These are phyloP conservation scores for Hoplodrina ambigua DNA, from an alignment of 2,888 invertebrate species.

Conservation along the genomic window DNA sequence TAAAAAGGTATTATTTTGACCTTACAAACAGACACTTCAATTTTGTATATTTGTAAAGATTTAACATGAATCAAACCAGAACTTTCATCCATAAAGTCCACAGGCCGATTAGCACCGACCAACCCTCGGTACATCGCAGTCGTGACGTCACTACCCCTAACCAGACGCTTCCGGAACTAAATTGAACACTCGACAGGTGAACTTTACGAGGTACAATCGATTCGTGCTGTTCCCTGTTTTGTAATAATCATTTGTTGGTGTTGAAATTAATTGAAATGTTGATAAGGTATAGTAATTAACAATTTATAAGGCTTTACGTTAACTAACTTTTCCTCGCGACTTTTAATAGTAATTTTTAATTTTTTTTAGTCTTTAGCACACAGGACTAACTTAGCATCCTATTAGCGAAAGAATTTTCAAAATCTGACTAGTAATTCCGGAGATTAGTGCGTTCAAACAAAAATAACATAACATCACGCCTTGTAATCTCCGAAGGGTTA, in stretches of 20 bases:
- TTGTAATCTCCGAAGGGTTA: too few relatives aligned
- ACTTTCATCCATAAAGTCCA: constrained; percentile 21
- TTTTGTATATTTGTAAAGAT: too few relatives aligned
- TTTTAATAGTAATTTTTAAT: too few relatives aligned
- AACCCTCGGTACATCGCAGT: constrained; percentile 31
- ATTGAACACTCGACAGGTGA: constrained; percentile 62
- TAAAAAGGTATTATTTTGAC: too few relatives aligned
- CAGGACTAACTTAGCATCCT: too few relatives aligned
- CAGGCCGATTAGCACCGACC: constrained; percentile 36
- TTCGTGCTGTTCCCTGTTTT: constrained; percentile 30
- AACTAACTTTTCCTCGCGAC: too few relatives aligned
- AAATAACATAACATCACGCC: too few relatives aligned
- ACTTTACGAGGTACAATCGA: constrained; percentile 41
- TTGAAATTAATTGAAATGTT: constrained; percentile 36
- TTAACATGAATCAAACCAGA: constrained; percentile 12
- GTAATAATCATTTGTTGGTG: constrained; percentile 33
- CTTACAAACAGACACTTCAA: too few relatives aligned
- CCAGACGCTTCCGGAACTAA: constrained; percentile 64
- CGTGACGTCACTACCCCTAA: constrained; percentile 61
- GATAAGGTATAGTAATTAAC: constrained; percentile 12
- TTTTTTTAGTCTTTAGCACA: too few relatives aligned
- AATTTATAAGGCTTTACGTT: neutral
- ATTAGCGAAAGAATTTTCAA: too few relatives aligned
- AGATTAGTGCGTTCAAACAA: too few relatives aligned
- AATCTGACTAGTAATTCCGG: too few relatives aligned